Evolutionary conservation across 2,113 vertebrate genomes (phyloP), one percentile per base, ranked within the genome.

Genomic region (Maccullochella peelii): DNA sequence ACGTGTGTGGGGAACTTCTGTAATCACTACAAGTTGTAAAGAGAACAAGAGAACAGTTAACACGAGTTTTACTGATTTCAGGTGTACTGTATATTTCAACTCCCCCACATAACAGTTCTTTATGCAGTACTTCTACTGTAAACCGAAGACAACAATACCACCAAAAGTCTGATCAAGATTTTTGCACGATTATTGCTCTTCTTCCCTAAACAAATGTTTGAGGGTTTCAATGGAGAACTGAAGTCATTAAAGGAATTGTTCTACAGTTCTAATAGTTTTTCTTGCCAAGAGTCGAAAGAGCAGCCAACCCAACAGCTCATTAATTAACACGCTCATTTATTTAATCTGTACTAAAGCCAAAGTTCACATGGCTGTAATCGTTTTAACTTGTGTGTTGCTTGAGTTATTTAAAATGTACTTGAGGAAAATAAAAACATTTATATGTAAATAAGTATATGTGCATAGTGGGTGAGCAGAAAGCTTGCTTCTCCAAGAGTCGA

Each of bases 401-500:
- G n/a, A 38, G 4, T 62, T 11, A 54, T 61, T 61, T 5, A 40
- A 36, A 52, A 27, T 11, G 5, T 25, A 66, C 7, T 27, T 44
- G 15, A 59, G 30, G 42, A 54, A 59, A 61, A 44, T 25, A 2
- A 59, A 30, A n/a, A 40, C 27, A 18, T 15, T 49, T 6, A 50
- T 23, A 23, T 59, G 40, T 14, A 75, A 16, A 23, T 20, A 6
- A 27, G 10, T 23, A 33, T 16, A n/a, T 33, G 61, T 50, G 23
- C 40, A 54, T 25, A n/a, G 58, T 71, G 2, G 6, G 44, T 6
- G 33, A 33, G 50, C 23, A 80, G 44, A 72, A 49, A 77, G 30
- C 47, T 58, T 62, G 59, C 79, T 82, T 42, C 65, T 61, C 73
- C 20, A n/a, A 36, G 50, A 86, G 58, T 52, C 44, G 14, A 44